Percentiles rank a stretch among this genome's conserved stretches.
phyloP scores from a whole-genome alignment of 2,888 invertebrate species.

The Amblyjoppa proteus region DNA sequence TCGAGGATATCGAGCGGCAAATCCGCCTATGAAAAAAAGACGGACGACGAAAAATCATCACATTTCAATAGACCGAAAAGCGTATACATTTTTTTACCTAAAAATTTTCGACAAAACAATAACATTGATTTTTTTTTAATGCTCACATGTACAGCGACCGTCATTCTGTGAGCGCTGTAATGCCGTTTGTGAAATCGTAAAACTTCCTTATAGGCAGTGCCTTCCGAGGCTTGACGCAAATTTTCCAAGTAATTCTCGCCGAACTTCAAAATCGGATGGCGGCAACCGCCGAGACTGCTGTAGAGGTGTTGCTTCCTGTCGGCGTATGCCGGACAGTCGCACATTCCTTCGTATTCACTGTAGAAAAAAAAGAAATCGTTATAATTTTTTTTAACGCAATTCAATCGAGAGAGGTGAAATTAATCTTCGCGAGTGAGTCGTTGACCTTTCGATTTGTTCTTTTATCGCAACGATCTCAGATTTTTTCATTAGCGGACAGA shows the following conservation, averaged over 20 bases:
- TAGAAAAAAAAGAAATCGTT: neutral
- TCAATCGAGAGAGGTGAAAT: neutral
- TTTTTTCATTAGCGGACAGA: slow-evolving; percentile 92
- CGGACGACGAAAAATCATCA: slow-evolving; percentile 48
- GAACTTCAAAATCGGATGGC: slow-evolving; percentile 14
- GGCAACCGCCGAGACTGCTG: neutral
- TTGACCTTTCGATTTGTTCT: slow-evolving; percentile 91
- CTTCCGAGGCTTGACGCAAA: slow-evolving; percentile 83
- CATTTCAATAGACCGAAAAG: neutral
- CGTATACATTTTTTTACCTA: no score
- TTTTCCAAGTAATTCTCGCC: neutral
- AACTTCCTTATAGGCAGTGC: slow-evolving; percentile 88
- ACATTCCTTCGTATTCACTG: neutral
- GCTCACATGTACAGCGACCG: slow-evolving; percentile 90
- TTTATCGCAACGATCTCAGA: slow-evolving; percentile 92
- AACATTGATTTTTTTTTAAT: no score
- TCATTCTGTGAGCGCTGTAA: slow-evolving; percentile 94
- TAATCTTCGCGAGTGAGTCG: slow-evolving; percentile 81
- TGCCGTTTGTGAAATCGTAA: slow-evolving; percentile 90
- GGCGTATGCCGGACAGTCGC: no score
- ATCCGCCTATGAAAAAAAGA: slow-evolving; percentile 83
- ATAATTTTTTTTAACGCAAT: neutral
- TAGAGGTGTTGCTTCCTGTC: slow-evolving; percentile 8
- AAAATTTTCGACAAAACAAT: no score
- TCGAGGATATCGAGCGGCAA: slow-evolving; percentile 88